Evolutionary conservation across 2,797 vertebrate genomes (phyloP).

Genomic region (Typhlichthys eigenmanni): DNA sequence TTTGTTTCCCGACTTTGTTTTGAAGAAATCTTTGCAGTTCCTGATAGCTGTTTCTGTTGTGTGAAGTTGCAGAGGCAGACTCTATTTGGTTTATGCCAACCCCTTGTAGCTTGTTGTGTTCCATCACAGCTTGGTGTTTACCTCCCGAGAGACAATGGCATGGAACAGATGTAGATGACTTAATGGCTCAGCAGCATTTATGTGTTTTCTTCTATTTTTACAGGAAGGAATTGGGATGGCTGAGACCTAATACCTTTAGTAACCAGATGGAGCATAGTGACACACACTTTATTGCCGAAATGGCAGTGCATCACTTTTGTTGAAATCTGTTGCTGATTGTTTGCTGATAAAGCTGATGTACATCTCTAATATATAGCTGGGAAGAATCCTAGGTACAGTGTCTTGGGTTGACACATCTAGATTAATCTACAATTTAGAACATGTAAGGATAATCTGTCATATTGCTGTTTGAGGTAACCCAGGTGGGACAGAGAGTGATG

Average conservation of each 20-base stretch:
- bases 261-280: not conserved
- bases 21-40: not conserved
- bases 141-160: conserved; percentile 42
- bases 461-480: too few relatives aligned
- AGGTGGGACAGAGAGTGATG: conserved; percentile 7
- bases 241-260: conserved; percentile 7
- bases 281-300: not conserved
- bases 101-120: conserved; percentile 11
- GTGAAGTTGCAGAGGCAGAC: not conserved
- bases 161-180: conserved; percentile 41
- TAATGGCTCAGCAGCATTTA: conserved; percentile 22
- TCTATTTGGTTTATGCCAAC: conserved; percentile 2
- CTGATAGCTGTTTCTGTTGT: not conserved
- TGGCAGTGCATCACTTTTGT: too few relatives aligned
- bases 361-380: too few relatives aligned
- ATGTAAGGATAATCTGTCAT: too few relatives aligned
- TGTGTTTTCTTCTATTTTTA: conserved; percentile 12
- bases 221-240: not conserved
- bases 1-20: conserved; percentile 6
- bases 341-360: too few relatives aligned
- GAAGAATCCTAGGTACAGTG: too few relatives aligned
- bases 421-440: too few relatives aligned
- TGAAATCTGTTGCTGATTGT: too few relatives aligned
- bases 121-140: conserved; percentile 23
- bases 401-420: too few relatives aligned